A percentile compares a stretch with the other conserved stretches of the same genome.
Evolutionary conservation across 2,888 invertebrate species (phyloP).

Genomic region (Dichetophora obliterata): DNA sequence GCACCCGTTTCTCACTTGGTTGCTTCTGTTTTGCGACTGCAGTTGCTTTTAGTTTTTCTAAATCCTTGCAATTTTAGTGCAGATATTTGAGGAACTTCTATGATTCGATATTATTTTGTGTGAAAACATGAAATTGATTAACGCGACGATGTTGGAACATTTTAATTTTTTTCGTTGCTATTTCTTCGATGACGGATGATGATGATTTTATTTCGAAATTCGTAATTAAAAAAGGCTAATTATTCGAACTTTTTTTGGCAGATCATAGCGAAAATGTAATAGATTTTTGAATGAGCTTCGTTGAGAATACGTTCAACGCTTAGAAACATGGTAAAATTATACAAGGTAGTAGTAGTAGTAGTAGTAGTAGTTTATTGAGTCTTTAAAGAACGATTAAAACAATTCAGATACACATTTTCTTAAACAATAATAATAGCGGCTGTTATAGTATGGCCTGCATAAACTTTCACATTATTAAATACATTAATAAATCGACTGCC

Average conservation of each 20-base stretch:
- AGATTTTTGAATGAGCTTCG: too few relatives aligned
- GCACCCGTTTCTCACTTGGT: not conserved
- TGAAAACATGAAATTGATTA: conserved; percentile 12
- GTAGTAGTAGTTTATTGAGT: too few relatives aligned
- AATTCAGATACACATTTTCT: too few relatives aligned
- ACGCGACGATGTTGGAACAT: conserved; percentile 32
- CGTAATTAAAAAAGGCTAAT: not conserved
- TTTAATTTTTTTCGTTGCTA: conserved; percentile 6
- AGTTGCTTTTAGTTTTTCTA: not conserved
- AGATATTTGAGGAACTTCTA: not conserved
- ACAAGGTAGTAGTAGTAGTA: too few relatives aligned
- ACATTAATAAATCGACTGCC: too few relatives aligned
- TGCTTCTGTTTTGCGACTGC: not conserved
- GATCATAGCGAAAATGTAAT: not conserved
- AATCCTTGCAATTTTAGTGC: not conserved
- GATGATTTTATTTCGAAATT: conserved; percentile 24
- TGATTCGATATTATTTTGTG: not conserved
- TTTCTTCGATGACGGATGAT: conserved; percentile 29
- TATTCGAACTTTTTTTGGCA: not conserved
- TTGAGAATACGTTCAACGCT: too few relatives aligned
- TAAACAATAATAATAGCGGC: too few relatives aligned
- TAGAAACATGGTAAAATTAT: too few relatives aligned
- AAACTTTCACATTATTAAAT: too few relatives aligned
- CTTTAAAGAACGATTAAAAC: too few relatives aligned
- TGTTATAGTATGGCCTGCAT: too few relatives aligned